Evolutionary conservation across 35 echinoderm and acorn worm species (phyloP).

Genomic region (Stichopus chloronotus): DNA sequence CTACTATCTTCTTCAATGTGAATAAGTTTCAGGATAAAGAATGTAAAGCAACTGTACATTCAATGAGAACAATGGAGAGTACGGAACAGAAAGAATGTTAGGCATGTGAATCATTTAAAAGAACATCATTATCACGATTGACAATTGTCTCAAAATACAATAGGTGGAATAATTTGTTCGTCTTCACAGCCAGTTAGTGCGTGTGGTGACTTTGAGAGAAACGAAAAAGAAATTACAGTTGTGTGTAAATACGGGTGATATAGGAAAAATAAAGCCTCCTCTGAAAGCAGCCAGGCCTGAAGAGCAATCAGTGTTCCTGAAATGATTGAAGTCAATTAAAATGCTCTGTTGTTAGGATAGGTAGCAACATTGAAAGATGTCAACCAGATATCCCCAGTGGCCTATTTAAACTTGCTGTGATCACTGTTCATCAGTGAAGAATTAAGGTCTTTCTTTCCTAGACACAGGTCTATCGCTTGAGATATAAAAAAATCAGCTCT

Average conservation of each 20-base stretch:
- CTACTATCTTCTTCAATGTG: too few species aligned
- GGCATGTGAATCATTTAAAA: too few species aligned
- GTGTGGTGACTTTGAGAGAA: too few species aligned
- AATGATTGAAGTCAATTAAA: constrained; percentile 42
- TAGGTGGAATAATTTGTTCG: too few species aligned
- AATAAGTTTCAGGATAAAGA: too few species aligned
- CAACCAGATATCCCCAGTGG: constrained; percentile 36
- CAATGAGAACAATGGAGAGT: too few species aligned
- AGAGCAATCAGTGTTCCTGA: background rate
- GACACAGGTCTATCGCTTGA: background rate
- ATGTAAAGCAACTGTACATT: too few species aligned
- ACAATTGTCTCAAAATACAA: too few species aligned
- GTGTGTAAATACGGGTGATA: background rate
- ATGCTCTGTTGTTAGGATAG: background rate
- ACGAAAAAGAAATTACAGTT: too few species aligned
- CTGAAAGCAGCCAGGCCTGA: background rate
- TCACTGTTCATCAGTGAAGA: background rate
- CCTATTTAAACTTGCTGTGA: background rate
- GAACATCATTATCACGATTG: too few species aligned
- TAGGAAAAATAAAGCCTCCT: background rate
- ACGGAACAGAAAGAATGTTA: too few species aligned
- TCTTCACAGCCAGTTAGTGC: too few species aligned
- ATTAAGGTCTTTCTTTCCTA: background rate
- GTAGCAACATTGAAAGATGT: constrained; percentile 1
- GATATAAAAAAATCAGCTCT: background rate